phyloP scores from a whole-genome alignment of 2,888 invertebrate species.

The Brachyptera risi region DNA sequence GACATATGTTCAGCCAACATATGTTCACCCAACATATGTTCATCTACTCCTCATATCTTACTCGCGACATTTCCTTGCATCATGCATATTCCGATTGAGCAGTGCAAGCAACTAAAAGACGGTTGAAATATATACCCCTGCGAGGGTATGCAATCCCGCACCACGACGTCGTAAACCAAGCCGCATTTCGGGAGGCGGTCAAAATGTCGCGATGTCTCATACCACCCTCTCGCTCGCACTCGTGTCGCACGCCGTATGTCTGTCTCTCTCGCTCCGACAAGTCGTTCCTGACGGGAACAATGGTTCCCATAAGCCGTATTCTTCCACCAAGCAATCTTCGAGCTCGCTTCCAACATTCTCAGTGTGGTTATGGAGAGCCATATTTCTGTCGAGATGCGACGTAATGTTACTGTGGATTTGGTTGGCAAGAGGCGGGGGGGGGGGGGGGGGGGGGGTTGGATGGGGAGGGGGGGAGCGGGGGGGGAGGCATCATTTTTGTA shows the following conservation, averaged over 20 bases:
- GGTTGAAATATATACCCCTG: conserved; percentile 29
- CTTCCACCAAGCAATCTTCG: conserved; percentile 29
- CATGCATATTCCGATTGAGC: background rate
- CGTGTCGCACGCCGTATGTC: background rate
- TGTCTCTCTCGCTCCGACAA: conserved; percentile 18
- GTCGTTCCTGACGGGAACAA: conserved; percentile 22
- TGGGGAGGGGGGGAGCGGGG: conserved; percentile 7
- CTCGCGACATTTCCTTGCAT: too few species aligned
- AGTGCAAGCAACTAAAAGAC: background rate
- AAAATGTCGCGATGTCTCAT: conserved; percentile 28
- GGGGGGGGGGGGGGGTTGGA: conserved; percentile 22
- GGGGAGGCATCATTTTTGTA: conserved; percentile 28
- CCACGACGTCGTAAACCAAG: conserved; percentile 28
- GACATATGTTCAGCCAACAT: too few species aligned
- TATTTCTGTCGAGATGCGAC: conserved; percentile 29
- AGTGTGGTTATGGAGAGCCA: conserved; percentile 29
- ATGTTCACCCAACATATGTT: too few species aligned
- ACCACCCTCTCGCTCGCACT: background rate
- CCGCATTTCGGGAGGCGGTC: conserved; percentile 30
- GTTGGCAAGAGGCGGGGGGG: too few species aligned
- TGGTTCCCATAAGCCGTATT: conserved; percentile 32
- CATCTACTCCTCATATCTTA: too few species aligned
- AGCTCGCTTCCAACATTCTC: conserved; percentile 26
- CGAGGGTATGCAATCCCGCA: conserved; percentile 27
- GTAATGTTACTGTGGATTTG: conserved; percentile 17